phyloP scores from a whole-genome alignment of 2,797 vertebrate species.

The Erethizon dorsatum region DNA sequence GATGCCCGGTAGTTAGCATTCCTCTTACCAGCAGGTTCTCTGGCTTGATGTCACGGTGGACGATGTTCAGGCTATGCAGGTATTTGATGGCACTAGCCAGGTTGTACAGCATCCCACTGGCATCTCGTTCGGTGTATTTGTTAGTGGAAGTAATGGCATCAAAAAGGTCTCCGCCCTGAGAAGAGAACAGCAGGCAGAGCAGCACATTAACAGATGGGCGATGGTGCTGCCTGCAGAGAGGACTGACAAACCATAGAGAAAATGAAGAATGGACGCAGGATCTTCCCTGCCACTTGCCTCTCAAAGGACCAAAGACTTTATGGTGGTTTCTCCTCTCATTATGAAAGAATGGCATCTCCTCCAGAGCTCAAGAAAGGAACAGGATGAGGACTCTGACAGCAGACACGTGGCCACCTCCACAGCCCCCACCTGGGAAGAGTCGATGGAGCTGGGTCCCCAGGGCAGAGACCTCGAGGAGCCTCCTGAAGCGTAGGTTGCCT shows the following conservation, averaged over 20 bases:
- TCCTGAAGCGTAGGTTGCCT: not conserved
- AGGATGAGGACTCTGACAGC: too few relatives aligned
- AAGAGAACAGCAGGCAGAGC: constrained; percentile 78
- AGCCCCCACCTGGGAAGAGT: not conserved
- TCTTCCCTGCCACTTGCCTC: not conserved
- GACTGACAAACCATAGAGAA: not conserved
- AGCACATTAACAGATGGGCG: constrained; percentile 26
- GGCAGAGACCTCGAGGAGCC: not conserved
- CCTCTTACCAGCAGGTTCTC: constrained; percentile 97
- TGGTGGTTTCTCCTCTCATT: not conserved
- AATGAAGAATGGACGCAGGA: not conserved
- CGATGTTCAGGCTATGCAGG: constrained; percentile 97
- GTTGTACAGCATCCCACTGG: constrained; percentile 98
- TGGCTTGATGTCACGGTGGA: constrained; percentile 98
- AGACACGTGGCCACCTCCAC: not conserved
- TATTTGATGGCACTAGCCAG: constrained; percentile 98
- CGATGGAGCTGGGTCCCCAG: not conserved
- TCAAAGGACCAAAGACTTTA: not conserved
- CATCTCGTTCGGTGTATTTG: constrained; percentile 98
- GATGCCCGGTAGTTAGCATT: not conserved
- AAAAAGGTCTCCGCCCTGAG: constrained; percentile 97
- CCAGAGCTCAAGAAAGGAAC: not conserved
- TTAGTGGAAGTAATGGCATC: constrained; percentile 98
- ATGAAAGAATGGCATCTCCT: not conserved
- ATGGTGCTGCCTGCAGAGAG: not conserved